Conservation (phyloP, 1,140 invertebrate species). For the Anadara kagoshimensis region DNA sequence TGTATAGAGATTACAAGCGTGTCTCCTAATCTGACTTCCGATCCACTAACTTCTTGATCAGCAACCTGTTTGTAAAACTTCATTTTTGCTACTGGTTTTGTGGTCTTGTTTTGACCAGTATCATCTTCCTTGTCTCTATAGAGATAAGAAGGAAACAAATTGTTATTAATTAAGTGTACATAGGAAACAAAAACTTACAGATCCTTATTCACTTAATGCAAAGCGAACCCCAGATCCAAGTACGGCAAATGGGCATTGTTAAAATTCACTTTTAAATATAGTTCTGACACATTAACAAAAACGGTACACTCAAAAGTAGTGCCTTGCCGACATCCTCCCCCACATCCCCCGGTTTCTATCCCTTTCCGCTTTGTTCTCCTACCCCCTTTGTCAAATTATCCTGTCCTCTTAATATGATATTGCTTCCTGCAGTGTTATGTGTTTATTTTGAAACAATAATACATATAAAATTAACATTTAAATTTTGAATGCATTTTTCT, state of each 20-base stretch:
- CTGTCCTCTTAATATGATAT: no score
- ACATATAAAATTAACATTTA: no score
- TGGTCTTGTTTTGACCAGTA: conserved; percentile 28
- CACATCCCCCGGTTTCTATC: background rate
- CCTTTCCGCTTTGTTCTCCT: background rate
- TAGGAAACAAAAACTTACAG: no score
- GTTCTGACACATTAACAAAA: background rate
- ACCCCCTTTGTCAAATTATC: background rate
- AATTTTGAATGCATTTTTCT: no score
- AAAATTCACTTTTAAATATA: background rate
- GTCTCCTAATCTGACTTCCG: conserved; percentile 42
- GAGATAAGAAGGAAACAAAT: background rate
- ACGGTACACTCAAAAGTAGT: background rate
- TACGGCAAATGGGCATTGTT: background rate
- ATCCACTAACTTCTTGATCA: conserved; percentile 37
- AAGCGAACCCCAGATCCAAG: background rate
- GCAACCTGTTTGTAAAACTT: conserved; percentile 37
- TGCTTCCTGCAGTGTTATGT: no score
- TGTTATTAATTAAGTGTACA: no score
- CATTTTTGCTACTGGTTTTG: conserved; percentile 34
- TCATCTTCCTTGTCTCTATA: conserved; percentile 38
- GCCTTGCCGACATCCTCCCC: background rate
- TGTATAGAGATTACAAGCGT: conserved; percentile 36
- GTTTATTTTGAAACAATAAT: no score
- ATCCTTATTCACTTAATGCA: no score